Evolutionary conservation across 1,140 invertebrate genomes (phyloP).

Genomic region (Telenomus remus): DNA sequence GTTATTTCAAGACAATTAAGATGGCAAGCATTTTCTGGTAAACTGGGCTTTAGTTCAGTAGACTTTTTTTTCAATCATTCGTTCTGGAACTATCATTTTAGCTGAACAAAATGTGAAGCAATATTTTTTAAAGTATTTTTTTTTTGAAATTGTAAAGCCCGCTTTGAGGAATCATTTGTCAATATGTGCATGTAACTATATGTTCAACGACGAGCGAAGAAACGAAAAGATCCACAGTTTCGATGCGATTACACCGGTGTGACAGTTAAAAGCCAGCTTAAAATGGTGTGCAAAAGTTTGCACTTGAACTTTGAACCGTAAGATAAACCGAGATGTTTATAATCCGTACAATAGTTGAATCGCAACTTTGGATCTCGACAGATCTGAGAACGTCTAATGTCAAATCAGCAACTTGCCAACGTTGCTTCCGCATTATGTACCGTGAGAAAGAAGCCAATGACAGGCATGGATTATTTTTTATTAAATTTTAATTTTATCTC

Average conservation of each 20-base stretch:
- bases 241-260: too few species aligned
- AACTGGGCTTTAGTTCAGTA: slow-evolving; percentile 45
- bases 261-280: too few species aligned
- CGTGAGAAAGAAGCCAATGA: slow-evolving; percentile 56
- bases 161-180: slow-evolving; percentile 53
- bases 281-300: too few species aligned
- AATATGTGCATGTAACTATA: slow-evolving; percentile 67
- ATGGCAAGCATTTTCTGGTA: slow-evolving; percentile 7
- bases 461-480: slow-evolving; percentile 62
- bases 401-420: slow-evolving; percentile 18
- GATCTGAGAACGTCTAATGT: slow-evolving; percentile 24
- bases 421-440: slow-evolving; percentile 43
- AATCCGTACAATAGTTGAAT: not conserved
- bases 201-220: slow-evolving; percentile 27
- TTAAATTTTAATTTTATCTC: slow-evolving; percentile 59
- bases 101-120: not conserved
- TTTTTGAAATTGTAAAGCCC: slow-evolving; percentile 13
- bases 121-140: slow-evolving; percentile 4
- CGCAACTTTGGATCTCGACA: slow-evolving; percentile 4
- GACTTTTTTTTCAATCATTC: not conserved
- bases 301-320: too few species aligned
- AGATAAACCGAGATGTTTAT: too few species aligned
- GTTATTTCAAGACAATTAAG: slow-evolving; percentile 31
- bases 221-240: slow-evolving; percentile 3
- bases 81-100: not conserved